A percentile compares a stretch with the other conserved stretches of the same genome.
Evolutionary conservation across 2,797 vertebrate genomes (phyloP).

Genomic region (Agapornis canus): DNA sequence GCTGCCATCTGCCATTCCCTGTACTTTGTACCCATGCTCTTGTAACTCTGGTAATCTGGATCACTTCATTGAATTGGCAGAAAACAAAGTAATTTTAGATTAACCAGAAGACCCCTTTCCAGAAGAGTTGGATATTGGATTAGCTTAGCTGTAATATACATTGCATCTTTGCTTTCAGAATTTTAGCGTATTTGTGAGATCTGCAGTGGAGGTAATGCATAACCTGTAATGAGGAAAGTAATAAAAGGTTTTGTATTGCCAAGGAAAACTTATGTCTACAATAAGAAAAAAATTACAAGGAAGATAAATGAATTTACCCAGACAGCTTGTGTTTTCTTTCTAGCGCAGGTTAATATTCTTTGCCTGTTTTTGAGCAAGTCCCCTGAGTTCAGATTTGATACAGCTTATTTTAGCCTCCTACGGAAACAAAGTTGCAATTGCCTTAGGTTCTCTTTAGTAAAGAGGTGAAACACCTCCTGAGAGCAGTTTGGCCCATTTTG

Average conservation of each 20-base stretch:
- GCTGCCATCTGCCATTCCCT: background rate
- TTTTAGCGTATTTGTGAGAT: background rate
- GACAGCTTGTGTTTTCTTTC: background rate
- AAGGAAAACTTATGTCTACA: background rate
- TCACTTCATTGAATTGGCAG: background rate
- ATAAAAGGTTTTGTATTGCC: background rate
- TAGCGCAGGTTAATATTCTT: background rate
- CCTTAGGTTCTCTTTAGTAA: background rate
- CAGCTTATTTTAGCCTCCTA: background rate
- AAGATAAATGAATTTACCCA: background rate
- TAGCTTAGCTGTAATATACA: background rate
- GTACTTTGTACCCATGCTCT: background rate
- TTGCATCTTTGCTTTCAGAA: background rate
- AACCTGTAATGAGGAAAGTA: background rate
- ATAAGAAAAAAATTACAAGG: background rate
- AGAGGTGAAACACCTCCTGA: background rate
- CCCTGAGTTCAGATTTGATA: background rate
- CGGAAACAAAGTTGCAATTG: background rate
- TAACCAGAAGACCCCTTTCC: background rate
- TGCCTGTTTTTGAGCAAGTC: background rate
- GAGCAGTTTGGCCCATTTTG: background rate
- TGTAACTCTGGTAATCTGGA: background rate
- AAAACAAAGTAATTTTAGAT: background rate
- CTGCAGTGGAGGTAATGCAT: background rate
- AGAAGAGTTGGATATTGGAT: background rate